Base-by-base conservation (phyloP, 2,113 vertebrate species). In the Empidonax alnorum region DNA sequence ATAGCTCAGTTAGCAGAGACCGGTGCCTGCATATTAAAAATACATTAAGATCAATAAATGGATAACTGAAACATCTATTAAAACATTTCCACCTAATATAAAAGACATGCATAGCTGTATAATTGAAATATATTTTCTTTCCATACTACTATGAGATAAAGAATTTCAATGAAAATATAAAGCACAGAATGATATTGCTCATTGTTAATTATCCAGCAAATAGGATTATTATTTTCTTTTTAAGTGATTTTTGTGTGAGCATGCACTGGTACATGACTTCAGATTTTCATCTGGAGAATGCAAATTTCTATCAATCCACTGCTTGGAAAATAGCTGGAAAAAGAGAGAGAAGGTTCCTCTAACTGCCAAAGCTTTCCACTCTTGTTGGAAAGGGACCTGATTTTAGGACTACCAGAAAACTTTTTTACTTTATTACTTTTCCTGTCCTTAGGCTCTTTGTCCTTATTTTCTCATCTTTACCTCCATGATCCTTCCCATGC, bases 31-130 rank as follows among this genome's bases (percentile, higher is more conserved):
- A 68, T 96, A 95, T 96, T 97, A 91, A 93, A 95, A 96, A 95
- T 95, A 90, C 91, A 95, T 96, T 95, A 89, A 91, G 95, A 96
- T 97, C 95, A 95, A 96, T 97, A 94, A 96, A 93, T 78, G 93
- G 93, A 96, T 95, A 96, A 96, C 92, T 91, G 92, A 95, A 94
- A 90, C 62, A 69, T 79, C 75, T 92, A 94, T 96, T 96, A 86
- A 94, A 89, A 87, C 31, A 68, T 94, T 87, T 93, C 73, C 50
- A 90, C 72, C 67, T 87, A 79, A 94, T 96, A 95, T 84, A 95
- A 95, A 90, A 92, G 93, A 92, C 66, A 73, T 84, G 68, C 74
- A 89, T 74, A 90, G 66, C 67, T 79, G 30, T 94, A 80, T 84
- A 93, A 96, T 90, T 95, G 80, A 97, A 96, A 97, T 95, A 85